phyloP scores from a whole-genome alignment of 2,888 invertebrate species.

The Erannis defoliaria region DNA sequence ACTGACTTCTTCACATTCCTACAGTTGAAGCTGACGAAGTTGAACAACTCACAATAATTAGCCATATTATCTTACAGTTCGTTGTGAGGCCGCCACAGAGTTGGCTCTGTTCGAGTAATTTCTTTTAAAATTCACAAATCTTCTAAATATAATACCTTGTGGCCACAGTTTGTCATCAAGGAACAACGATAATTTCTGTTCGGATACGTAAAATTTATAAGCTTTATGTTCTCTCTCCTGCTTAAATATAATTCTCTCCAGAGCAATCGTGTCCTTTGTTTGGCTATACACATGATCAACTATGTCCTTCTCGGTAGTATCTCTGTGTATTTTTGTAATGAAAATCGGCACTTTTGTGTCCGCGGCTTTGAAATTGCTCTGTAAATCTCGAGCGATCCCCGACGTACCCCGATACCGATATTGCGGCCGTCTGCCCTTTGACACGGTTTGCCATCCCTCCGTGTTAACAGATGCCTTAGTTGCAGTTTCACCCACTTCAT shows the following conservation, averaged over 20 bases:
- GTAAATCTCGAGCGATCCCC: too few relatives aligned
- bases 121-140: neutral
- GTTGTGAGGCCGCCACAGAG: neutral
- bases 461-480: too few relatives aligned
- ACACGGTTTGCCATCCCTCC: too few relatives aligned
- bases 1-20: neutral
- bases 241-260: conserved; percentile 3
- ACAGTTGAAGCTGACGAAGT: neutral
- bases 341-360: too few relatives aligned
- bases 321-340: too few relatives aligned
- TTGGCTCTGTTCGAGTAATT: neutral
- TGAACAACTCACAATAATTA: neutral
- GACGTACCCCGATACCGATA: too few relatives aligned
- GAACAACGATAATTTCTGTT: neutral
- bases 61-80: neutral
- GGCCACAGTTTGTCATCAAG: conserved; percentile 5
- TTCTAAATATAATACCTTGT: conserved; percentile 1
- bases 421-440: too few relatives aligned
- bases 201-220: conserved; percentile 5
- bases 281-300: too few relatives aligned
- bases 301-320: too few relatives aligned
- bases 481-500: too few relatives aligned
- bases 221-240: neutral
- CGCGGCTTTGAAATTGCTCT: too few relatives aligned
- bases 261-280: too few relatives aligned